Evolutionary conservation across 2,113 vertebrate species (phyloP).

Genomic region (Rhadina sibilatrix): DNA sequence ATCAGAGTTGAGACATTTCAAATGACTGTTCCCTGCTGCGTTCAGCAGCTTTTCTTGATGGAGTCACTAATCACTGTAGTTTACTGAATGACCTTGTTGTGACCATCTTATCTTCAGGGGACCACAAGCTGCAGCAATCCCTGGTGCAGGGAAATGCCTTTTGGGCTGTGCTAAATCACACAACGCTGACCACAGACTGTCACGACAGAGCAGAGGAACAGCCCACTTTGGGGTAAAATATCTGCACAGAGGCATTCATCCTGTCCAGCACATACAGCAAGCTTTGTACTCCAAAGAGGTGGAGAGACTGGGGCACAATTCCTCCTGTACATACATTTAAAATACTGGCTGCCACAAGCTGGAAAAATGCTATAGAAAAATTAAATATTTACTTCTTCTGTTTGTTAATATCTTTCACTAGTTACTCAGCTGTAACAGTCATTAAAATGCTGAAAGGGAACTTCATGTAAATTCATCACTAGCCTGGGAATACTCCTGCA

Average conservation of each 20-base stretch:
- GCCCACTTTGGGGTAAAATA: background rate
- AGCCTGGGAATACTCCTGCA: conserved; percentile 68
- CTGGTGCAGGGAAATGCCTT: background rate
- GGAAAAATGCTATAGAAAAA: conserved; percentile 59
- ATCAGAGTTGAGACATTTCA: conserved; percentile 50
- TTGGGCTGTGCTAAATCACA: background rate
- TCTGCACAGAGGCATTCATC: background rate
- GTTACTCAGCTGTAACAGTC: conserved; percentile 65
- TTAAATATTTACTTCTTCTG: conserved; percentile 78
- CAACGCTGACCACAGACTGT: background rate
- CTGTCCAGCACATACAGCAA: background rate
- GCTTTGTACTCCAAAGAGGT: background rate
- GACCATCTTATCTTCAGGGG: conserved; percentile 27
- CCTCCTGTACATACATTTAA: background rate
- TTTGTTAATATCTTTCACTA: conserved; percentile 76
- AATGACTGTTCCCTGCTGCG: conserved; percentile 49
- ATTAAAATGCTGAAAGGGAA: conserved; percentile 76
- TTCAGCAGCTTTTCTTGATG: conserved; percentile 58
- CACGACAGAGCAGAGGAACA: background rate
- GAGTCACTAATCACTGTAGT: conserved; percentile 59
- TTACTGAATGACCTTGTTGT: conserved; percentile 47
- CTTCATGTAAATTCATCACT: conserved; percentile 76
- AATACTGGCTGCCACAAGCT: conserved; percentile 19
- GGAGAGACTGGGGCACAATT: background rate
- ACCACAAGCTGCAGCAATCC: background rate